Percentiles rank a stretch among this genome's conserved stretches.
phyloP scores from a whole-genome alignment of 2,113 vertebrate genomes.

The Albula goreensis region DNA sequence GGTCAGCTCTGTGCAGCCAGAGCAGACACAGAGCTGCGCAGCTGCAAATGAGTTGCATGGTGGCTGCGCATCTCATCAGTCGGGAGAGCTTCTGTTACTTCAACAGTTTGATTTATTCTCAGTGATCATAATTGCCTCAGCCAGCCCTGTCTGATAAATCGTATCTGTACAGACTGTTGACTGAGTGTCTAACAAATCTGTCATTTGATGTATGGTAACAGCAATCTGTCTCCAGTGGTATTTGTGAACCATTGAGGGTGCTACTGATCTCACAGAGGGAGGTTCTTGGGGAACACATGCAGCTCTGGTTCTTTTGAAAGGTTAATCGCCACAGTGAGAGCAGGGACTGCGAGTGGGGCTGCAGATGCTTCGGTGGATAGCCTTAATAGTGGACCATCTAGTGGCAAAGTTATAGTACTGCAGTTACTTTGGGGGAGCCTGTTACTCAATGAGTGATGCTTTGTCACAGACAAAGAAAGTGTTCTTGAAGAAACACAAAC shows the following conservation, averaged over 20 bases:
- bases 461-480: neutral
- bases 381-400: neutral
- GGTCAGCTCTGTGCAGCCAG: neutral
- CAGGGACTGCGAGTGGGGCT: no score
- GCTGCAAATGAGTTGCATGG: neutral
- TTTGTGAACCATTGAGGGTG: no score
- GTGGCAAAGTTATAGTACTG: neutral
- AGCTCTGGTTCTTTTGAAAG: no score
- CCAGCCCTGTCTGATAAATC: neutral
- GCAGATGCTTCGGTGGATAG: no score
- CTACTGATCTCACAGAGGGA: no score
- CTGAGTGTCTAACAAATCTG: neutral
- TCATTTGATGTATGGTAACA: neutral
- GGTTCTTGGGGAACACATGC: no score
- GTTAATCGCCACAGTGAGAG: no score
- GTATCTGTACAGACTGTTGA: neutral
- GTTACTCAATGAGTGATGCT: neutral
- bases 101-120: neutral
- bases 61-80: neutral
- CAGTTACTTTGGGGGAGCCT: neutral
- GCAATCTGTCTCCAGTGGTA: no score
- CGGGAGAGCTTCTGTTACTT: neutral
- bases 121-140: neutral
- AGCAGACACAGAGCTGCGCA: neutral
- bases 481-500: neutral